Evolutionary conservation across 1,140 invertebrate genomes (phyloP), one percentile per base, ranked within the genome.

Genomic region (Orius insidiosus): DNA sequence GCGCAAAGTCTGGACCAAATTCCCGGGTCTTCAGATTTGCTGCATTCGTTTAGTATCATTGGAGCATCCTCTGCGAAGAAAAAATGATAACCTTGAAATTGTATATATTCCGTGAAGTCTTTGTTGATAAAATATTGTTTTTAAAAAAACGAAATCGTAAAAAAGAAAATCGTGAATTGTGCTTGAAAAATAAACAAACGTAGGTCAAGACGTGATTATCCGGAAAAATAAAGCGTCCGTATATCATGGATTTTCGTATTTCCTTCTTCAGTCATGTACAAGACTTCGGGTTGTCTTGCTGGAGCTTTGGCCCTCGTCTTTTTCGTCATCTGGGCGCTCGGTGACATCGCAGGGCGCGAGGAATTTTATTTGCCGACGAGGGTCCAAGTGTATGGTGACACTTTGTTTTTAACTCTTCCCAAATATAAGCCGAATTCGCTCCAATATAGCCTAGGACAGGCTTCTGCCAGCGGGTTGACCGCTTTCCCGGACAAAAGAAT

Each of bases 401-500:
- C 8, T 1, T 18, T 18, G 6, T 48, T 48, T 31, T 34, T 47
- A 6, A 38, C 38, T 1, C 38, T 47, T 11, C 46, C 46, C 18
- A 36, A 37, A 9, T 47, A 47, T 38, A 3, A 71, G 74, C 32
- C 32, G n/a, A 3, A 71, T 74, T 4, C 67, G 72, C 44, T 76
- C 72, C 1, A 56, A 75, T 2, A 73, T 69, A 14, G 63, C 5
- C 53, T 75, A 47, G 68, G 65, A 7, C 33, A 31, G 45, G 56
- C 58, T 35, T 65, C 62, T 24, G 58, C 59, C 15, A 68, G 64
- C 37, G 47, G 60, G 18, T 56, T 75, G 2, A 51, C 56, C 9
- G 69, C 75, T 0, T 76, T 69, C 60, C 74, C 75, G 0, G 71
- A 68, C 55, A 76, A 73, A 73, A 54, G 63, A 7, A 62, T 70